Evolutionary conservation across 2,113 vertebrate species (phyloP).

Genomic region (Ctenomys sociabilis): DNA sequence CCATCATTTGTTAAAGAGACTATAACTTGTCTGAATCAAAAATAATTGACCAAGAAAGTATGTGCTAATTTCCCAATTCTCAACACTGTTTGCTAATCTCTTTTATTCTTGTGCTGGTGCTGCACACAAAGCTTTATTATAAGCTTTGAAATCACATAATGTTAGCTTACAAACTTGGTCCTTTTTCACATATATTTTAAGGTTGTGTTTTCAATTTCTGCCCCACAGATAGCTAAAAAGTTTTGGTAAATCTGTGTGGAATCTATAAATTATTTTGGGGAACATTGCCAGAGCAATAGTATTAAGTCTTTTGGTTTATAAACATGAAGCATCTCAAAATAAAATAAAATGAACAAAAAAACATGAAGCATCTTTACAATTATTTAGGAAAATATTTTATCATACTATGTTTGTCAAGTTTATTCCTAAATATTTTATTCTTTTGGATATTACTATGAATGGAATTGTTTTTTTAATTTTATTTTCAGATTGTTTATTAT

Average conservation of each 20-base stretch:
- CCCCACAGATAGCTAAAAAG: not conserved
- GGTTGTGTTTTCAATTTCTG: not conserved
- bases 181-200: conserved; percentile 20
- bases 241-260: not conserved
- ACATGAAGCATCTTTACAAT: not conserved
- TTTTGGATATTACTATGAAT: not conserved
- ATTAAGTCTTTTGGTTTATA: not conserved
- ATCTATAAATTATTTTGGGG: not conserved
- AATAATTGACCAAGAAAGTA: not conserved
- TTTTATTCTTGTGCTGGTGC: not conserved
- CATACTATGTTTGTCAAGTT: not conserved
- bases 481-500: not conserved
- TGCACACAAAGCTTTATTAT: not conserved
- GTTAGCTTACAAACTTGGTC: not conserved
- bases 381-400: not conserved
- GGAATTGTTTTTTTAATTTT: not conserved
- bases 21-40: not conserved
- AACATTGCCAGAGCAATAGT: not conserved
- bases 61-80: not conserved
- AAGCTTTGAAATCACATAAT: conserved; percentile 2
- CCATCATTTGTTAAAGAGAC: not conserved
- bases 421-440: not conserved
- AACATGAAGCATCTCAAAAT: not conserved
- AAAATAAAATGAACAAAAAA: too few species aligned
- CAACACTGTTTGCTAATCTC: not conserved